Evolutionary conservation across 2,797 vertebrate species (phyloP), one percentile per base, ranked within the genome.

Genomic region (Hippocampus kuda): DNA sequence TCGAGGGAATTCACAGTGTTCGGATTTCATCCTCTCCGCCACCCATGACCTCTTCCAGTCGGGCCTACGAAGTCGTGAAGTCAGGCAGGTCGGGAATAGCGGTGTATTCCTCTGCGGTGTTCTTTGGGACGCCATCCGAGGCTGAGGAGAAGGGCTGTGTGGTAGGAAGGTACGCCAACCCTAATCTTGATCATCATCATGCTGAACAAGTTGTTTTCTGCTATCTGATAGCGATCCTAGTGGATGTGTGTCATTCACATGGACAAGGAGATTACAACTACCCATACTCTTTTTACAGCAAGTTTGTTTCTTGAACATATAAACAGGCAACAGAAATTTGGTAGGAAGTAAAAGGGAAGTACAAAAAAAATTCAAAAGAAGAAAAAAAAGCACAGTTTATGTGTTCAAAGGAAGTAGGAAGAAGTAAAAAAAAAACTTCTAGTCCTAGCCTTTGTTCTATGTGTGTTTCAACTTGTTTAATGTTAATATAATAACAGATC

Each of bases 1-100:
- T 92, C 67, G 91, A 92, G 81, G 91, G 90, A 72, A 83, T 92
- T 76, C 91, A 92, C 79, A 79, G 75, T 0, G 87, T 92, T 73
- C 87, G 81, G 72, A 84, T 91, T 66, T 90, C 90, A 30, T 80
- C 89, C 1, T 88, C 90, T 71, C 86, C 88, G 3, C 81, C 88
- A 0, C 63, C 80, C 54, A 76, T 72, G 20, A 20, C 68, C 57
- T 60, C 82, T 49, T 74, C 81, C 3, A 67, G 69, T 66, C 88
- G 80, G 2, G 87, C 89, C 13, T 91, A 91, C 77, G 90, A 92
- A 74, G 66, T 91, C 68, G 59, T 91, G 34, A 83, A 79, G 65
- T 24, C 77, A 1, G 87, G 86, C 18, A 81, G 75, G 56, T 87
- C 88, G 60, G 89, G 87, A 72, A 86, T 91, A 67, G 79, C 82